Base-by-base conservation (phyloP, 2,888 invertebrate species). In the Drosophila bunnanda region DNA sequence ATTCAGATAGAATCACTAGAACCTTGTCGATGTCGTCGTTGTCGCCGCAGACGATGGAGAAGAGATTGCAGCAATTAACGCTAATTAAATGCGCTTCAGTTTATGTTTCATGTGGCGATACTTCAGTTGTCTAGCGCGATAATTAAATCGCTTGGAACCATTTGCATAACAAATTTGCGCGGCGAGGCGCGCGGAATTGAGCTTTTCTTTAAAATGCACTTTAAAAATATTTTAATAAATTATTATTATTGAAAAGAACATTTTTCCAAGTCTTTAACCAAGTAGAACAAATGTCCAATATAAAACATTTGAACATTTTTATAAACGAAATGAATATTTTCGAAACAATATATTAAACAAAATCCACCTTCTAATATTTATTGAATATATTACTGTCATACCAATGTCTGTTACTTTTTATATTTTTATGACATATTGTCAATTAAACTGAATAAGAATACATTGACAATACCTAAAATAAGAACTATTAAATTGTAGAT, bases 71-170 rank as follows among this genome's bases (percentile, higher is more conserved):
- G 79, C 87, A 90, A 91, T 90, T 90, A 91, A 89, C 88, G 82
- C 90, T 89, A 91, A 90, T 90, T 90, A 90, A 91, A 87, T 84
- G 79, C 83, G 80, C 86, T 81, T 82, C 84, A 80, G 85, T 79
- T 80, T 80, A 77, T 78, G 80, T 89, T 89, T 83, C 81, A 78
- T 80, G 79, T 75, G 83, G 80, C 85, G 90, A 90, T 89, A 90
- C 89, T 90, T 89, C 89, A 89, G 90, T 90, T 90, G 89, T 90
- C 89, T 85, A 78, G 81, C 78, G 90, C 88, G 90, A 87, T 89
- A 90, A 89, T 90, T 90, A 90, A 89, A 90, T 90, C 89, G 85
- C 82, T 71, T 62, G 75, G 75, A 71, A 64, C 74, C 81, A 90
- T 90, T 89, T 89, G 90, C 90, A 89, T 89, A 90, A 82, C 89